phyloP scores from a whole-genome alignment of 2,888 invertebrate species.

The Bedellia somnulentella region DNA sequence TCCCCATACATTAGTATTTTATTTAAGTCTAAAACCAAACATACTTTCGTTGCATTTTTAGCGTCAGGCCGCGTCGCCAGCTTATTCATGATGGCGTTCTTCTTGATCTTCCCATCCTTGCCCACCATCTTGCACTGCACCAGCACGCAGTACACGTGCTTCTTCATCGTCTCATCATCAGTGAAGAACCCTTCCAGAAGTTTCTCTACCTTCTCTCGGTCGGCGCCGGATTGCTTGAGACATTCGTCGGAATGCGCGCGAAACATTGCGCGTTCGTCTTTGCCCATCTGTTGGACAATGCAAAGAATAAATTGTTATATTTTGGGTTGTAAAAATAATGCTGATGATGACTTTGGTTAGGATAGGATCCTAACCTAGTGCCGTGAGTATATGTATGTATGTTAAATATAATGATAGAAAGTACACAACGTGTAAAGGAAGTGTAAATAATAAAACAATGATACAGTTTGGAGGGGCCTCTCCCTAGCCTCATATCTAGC shows the following conservation, averaged over 20 bases:
- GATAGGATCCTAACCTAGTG: too few species aligned
- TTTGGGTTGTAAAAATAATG: neutral
- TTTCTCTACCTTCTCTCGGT: constrained; percentile 19
- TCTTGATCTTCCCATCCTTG: constrained; percentile 47
- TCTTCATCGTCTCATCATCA: constrained; percentile 22
- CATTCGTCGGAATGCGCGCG: constrained; percentile 41
- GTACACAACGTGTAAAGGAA: too few species aligned
- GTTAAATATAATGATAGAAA: too few species aligned
- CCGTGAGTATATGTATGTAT: too few species aligned
- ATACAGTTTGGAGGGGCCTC: too few species aligned
- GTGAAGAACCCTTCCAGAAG: constrained; percentile 25
- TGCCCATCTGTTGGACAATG: constrained; percentile 18
- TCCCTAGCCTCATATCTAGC: too few species aligned
- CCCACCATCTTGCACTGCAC: constrained; percentile 38
- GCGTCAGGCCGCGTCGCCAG: constrained; percentile 20
- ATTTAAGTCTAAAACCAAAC: neutral
- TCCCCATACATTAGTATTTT: neutral
- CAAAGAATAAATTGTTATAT: neutral
- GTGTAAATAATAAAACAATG: too few species aligned
- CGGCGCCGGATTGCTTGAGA: constrained; percentile 20
- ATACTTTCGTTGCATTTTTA: constrained; percentile 30
- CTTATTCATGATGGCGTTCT: constrained; percentile 30
- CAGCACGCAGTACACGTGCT: constrained; percentile 45
- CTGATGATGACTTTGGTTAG: too few species aligned
- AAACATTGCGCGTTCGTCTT: constrained; percentile 44